These are phyloP conservation scores for Latrodectus elegans DNA, from an alignment of 2,888 invertebrate genomes.

Conservation along the genomic window DNA sequence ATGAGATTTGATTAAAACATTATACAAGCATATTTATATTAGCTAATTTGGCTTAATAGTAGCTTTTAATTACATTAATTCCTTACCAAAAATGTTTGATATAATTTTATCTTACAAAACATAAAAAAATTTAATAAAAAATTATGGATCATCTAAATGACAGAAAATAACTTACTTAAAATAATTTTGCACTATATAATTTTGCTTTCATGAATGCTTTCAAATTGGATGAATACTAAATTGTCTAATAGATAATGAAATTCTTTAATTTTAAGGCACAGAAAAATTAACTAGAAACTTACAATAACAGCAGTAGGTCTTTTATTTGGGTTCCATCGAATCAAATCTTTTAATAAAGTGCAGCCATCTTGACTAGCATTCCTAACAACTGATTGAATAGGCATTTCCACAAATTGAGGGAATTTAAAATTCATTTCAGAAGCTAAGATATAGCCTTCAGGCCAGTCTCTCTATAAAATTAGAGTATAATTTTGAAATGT, in stretches of 20 bases:
- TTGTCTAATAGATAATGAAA: neutral
- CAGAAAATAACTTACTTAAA: too few species aligned
- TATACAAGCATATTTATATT: too few species aligned
- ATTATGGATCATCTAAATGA: too few species aligned
- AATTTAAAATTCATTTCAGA: conserved; percentile 96
- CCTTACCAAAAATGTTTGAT: too few species aligned
- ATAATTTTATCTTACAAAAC: too few species aligned
- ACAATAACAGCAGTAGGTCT: conserved; percentile 86
- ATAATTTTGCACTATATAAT: too few species aligned
- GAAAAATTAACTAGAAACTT: neutral
- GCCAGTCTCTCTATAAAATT: conserved; percentile 86
- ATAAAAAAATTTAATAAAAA: too few species aligned
- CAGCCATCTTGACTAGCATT: conserved; percentile 89
- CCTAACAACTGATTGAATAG: conserved; percentile 86
- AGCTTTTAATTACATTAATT: too few species aligned
- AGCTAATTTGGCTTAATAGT: too few species aligned
- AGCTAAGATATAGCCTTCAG: conserved; percentile 94
- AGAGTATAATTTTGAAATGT: neutral
- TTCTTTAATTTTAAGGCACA: neutral
- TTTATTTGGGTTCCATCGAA: conserved; percentile 93
- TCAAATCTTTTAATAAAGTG: conserved; percentile 87
- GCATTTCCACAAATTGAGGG: conserved; percentile 89
- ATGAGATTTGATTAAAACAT: too few species aligned
- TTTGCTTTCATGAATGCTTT: neutral
- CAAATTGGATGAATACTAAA: neutral